These are phyloP conservation scores for Pyralis farinalis DNA, from an alignment of 2,888 invertebrate species.

Conservation along the genomic window DNA sequence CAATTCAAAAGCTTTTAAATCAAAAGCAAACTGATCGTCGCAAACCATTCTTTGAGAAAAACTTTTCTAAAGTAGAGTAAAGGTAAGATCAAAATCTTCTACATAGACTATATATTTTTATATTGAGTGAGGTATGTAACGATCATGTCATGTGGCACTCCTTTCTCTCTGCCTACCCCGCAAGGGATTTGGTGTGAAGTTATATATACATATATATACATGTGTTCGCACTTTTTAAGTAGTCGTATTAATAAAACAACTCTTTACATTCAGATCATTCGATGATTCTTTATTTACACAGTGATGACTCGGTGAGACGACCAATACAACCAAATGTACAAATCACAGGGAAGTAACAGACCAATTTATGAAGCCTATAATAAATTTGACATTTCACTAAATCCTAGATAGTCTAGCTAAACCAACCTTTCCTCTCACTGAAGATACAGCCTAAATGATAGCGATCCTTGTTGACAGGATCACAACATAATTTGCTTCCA, in stretches of 20 bases:
- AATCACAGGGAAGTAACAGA: slow-evolving; percentile 65
- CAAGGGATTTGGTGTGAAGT: too few species aligned
- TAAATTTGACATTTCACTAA: slow-evolving; percentile 37
- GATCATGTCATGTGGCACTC: too few species aligned
- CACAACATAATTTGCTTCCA: slow-evolving; percentile 34
- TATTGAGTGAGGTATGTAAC: too few species aligned
- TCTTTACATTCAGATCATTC: slow-evolving; percentile 74
- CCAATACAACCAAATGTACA: slow-evolving; percentile 61
- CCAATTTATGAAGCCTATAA: slow-evolving; percentile 51
- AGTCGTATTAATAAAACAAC: slow-evolving; percentile 49
- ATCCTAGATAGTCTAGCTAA: slow-evolving; percentile 33
- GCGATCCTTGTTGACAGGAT: slow-evolving; percentile 27
- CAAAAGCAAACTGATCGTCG: too few species aligned
- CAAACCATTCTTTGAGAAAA: too few species aligned
- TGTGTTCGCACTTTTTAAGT: too few species aligned
- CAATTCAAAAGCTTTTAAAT: too few species aligned
- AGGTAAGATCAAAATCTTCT: too few species aligned
- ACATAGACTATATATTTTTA: too few species aligned
- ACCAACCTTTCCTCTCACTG: slow-evolving; percentile 25
- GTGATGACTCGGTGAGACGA: slow-evolving; percentile 56
- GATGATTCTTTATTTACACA: slow-evolving; percentile 78
- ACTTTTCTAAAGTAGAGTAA: too few species aligned
- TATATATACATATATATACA: too few species aligned
- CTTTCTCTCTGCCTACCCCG: too few species aligned
- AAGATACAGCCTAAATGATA: slow-evolving; percentile 15